Base-by-base conservation (phyloP, 1,140 invertebrate genomes). In the Lepidurus apus region DNA sequence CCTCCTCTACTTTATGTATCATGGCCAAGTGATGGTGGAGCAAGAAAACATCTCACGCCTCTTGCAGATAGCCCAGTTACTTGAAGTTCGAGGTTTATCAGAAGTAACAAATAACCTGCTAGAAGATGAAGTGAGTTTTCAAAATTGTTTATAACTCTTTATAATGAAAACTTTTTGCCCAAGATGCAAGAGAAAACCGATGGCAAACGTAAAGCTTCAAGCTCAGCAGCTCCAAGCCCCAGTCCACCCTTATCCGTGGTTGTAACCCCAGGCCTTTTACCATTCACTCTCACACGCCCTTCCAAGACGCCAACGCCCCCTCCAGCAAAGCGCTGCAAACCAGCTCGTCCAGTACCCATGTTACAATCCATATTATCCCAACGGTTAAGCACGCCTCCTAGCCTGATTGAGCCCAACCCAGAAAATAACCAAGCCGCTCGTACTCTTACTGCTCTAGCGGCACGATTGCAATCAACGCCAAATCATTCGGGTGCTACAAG, bases 1-100 rank as follows among this genome's bases (percentile, higher is more conserved):
- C 43, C 82, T 88, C 43, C 83, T 88, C 17, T 84, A 85, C 77
- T 88, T 88, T 80, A 88, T 88, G 84, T 88, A 88, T 81, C 84
- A 85, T 80, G 88, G 88, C 21, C 80, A 81, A 77, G 77, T 80
- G 13, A 81, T 80, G 79, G 79, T 82, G n/a, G 80, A 81, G 73
- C 79, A 81, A 76, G 81, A 81, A n/a, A 77, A 77, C 45, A 79
- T 82, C 24, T 79, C 79, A 11, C 76, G 77, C 53, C 77, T 82
- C n/a, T 74, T 82, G 13, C 74, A 81, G n/a, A 81, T 81, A 45
- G 82, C 82, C 21, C 79, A 82, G 73, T n/a, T 81, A n/a, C 78
- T 82, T 9, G 80, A 81, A 79, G 80, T 82, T 13, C 76, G 81
- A 73, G 82, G 82, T 42, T 73, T 82, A 34, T 77, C 74, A 10